A percentile compares a stretch with the other conserved stretches of the same genome.
Evolutionary conservation across 2,113 vertebrate species (phyloP).

Genomic region (Caranx melampygus): DNA sequence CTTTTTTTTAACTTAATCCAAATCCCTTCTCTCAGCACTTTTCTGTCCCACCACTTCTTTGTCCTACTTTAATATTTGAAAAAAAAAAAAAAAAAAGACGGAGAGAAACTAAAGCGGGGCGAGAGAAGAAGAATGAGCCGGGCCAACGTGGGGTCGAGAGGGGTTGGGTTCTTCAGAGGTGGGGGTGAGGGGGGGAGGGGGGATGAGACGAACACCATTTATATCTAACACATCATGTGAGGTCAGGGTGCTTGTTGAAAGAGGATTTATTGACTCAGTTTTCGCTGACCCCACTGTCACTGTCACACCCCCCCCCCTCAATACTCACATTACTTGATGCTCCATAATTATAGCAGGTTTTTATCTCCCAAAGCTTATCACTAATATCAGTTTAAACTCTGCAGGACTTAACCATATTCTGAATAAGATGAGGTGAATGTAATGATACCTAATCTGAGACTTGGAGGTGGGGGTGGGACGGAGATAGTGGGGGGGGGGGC

Average conservation of each 20-base stretch:
- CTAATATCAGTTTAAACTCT: constrained; percentile 35
- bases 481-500: neutral
- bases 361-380: constrained; percentile 55
- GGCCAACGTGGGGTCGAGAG: constrained; percentile 39
- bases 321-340: constrained; percentile 41
- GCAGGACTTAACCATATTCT: constrained; percentile 2
- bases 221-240: constrained; percentile 68
- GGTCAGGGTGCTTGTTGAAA: constrained; percentile 53
- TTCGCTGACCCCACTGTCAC: constrained; percentile 34
- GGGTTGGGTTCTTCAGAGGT: neutral
- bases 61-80: constrained; percentile 68
- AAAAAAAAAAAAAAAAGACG: constrained; percentile 23
- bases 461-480: neutral
- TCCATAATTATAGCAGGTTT: constrained; percentile 40
- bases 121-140: constrained; percentile 52
- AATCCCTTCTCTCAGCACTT: constrained; percentile 71
- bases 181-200: neutral
- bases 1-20: constrained; percentile 57
- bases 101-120: constrained; percentile 33
- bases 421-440: constrained; percentile 14
- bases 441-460: constrained; percentile 1
- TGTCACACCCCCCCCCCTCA: constrained; percentile 41
- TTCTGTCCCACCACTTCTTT: constrained; percentile 51
- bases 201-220: constrained; percentile 46
- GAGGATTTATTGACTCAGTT: constrained; percentile 38